phyloP scores from a whole-genome alignment of 1,140 invertebrate species.

The Drosophila sp. region DNA sequence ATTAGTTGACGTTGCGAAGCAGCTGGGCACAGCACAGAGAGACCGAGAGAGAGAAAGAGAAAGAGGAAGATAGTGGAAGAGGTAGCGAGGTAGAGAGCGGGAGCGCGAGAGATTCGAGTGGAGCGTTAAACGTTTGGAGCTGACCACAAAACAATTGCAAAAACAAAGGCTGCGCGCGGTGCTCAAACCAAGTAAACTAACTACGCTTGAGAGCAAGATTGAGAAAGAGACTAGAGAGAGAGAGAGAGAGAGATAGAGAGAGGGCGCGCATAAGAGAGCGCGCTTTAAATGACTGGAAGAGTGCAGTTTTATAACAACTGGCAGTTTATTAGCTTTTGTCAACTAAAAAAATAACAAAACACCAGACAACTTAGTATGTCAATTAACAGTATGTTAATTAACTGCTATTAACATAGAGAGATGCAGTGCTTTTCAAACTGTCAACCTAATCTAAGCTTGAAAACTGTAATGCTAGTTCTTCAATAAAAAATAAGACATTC shows the following conservation, averaged over 20 bases:
- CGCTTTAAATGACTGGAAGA: conserved; percentile 1
- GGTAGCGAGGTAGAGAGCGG: conserved; percentile 13
- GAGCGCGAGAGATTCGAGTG: conserved; percentile 18
- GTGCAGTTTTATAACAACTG: conserved; percentile 23
- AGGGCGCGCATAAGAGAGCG: conserved; percentile 2
- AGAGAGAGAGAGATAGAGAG: neutral
- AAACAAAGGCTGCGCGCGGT: conserved; percentile 49
- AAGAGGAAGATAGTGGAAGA: too few species aligned
- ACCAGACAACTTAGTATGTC: conserved; percentile 25
- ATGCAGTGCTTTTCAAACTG: neutral
- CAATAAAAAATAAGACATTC: too few species aligned
- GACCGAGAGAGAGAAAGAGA: conserved; percentile 1
- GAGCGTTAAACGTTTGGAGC: conserved; percentile 32
- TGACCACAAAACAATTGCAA: conserved; percentile 54
- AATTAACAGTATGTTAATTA: neutral
- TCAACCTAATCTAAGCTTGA: neutral
- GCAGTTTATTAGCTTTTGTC: neutral
- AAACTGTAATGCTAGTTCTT: too few species aligned
- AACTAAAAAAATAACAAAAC: conserved; percentile 14
- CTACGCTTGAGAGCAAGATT: neutral
- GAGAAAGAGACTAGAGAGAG: conserved; percentile 9
- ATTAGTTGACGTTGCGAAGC: conserved; percentile 41
- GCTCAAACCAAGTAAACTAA: conserved; percentile 3
- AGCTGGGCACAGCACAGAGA: conserved; percentile 17
- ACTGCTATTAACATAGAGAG: neutral